Conservation (phyloP, 2,113 vertebrate genomes). For the Ceuthmochares aereus region DNA sequence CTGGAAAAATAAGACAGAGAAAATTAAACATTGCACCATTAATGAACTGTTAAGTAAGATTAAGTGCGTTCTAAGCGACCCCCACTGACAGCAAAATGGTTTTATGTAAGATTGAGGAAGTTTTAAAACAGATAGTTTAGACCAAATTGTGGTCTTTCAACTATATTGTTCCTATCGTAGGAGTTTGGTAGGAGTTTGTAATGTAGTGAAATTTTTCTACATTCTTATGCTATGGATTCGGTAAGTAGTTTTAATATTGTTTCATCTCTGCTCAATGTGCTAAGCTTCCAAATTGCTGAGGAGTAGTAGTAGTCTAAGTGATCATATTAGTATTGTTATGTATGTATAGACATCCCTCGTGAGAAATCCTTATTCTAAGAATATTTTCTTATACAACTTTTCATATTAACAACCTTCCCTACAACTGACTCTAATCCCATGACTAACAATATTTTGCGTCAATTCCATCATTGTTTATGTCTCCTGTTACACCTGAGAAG, state of each 20-base stretch:
- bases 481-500: conserved; percentile 54
- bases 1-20: background rate
- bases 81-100: background rate
- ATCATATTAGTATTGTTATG: background rate
- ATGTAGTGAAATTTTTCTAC: background rate
- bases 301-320: background rate
- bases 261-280: background rate
- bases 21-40: background rate
- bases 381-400: background rate
- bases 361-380: background rate
- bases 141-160: background rate
- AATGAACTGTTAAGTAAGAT: background rate
- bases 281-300: background rate
- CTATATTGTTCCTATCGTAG: background rate
- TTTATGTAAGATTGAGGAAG: background rate
- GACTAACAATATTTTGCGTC: background rate
- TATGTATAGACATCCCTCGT: background rate
- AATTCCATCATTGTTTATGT: conserved; percentile 3
- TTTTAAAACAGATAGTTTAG: background rate
- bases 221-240: background rate
- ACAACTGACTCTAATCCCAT: background rate
- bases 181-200: background rate
- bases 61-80: background rate
- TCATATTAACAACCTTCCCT: background rate
- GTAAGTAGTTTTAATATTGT: background rate